phyloP scores from a whole-genome alignment of 2,888 invertebrate species.

The Torymus texanus region DNA sequence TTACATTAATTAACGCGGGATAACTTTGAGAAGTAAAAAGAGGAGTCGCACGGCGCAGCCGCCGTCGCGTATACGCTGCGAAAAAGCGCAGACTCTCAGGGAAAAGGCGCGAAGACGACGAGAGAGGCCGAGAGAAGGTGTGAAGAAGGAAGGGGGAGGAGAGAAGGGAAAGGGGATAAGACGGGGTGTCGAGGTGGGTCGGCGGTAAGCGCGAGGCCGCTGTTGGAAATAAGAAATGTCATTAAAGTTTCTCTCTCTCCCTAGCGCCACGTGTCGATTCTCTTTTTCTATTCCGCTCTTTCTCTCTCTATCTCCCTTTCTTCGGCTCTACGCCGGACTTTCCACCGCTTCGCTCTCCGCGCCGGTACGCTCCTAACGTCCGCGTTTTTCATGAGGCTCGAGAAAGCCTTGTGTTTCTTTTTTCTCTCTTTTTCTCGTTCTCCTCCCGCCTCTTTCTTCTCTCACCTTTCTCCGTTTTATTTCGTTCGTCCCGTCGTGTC shows the following conservation, averaged over 20 bases:
- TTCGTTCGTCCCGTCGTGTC: constrained; percentile 2
- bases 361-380: neutral
- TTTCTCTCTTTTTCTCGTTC: neutral
- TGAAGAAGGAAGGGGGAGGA: constrained; percentile 20
- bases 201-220: constrained; percentile 50
- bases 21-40: constrained; percentile 50
- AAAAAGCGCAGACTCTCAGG: constrained; percentile 37
- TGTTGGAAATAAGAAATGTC: constrained; percentile 67
- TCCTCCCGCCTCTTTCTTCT: neutral
- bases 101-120: constrained; percentile 38
- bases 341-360: constrained; percentile 8
- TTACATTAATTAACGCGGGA: constrained; percentile 57
- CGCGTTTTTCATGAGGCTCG: constrained; percentile 18
- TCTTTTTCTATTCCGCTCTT: constrained; percentile 43
- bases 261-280: constrained; percentile 62
- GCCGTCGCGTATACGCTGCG: constrained; percentile 7
- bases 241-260: constrained; percentile 64
- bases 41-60: constrained; percentile 12
- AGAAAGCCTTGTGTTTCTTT: constrained; percentile 7
- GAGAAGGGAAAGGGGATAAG: constrained; percentile 40
- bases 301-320: neutral
- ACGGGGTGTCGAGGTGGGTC: constrained; percentile 56
- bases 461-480: neutral
- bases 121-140: constrained; percentile 41
- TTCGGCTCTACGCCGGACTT: constrained; percentile 39